These are phyloP conservation scores for Hyposoter dolosus DNA, from an alignment of 2,888 invertebrate genomes.

Conservation along the genomic window DNA sequence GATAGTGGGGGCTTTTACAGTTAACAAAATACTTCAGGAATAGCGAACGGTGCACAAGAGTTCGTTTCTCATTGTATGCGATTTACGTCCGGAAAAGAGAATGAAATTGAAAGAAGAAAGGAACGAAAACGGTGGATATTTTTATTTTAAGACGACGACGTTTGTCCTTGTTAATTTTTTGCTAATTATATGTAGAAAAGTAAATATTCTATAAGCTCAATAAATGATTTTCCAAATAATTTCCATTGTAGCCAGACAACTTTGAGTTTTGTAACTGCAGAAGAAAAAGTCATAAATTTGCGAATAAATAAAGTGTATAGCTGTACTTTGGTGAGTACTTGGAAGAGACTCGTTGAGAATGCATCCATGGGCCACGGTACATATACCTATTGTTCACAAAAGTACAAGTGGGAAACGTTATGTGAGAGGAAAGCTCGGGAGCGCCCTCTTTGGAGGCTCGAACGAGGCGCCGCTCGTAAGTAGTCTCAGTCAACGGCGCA, in stretches of 20 bases:
- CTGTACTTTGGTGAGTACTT: neutral
- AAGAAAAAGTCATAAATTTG: neutral
- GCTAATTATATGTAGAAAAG: too few species aligned
- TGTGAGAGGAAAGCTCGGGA: constrained; percentile 58
- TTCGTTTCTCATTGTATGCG: neutral
- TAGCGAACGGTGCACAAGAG: neutral
- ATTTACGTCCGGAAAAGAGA: neutral
- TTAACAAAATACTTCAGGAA: neutral
- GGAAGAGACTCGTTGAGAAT: neutral
- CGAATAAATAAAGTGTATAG: neutral
- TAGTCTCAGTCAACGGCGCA: constrained; percentile 74
- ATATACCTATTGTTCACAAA: constrained; percentile 41
- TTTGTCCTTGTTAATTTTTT: neutral
- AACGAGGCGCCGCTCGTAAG: constrained; percentile 62
- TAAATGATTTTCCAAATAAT: neutral
- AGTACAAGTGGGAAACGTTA: constrained; percentile 78
- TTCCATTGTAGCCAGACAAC: neutral
- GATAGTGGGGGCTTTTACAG: neutral
- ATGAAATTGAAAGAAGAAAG: neutral
- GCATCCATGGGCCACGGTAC: constrained; percentile 20
- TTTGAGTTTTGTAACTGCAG: neutral
- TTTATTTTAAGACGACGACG: neutral
- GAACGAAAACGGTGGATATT: neutral
- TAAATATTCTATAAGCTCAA: neutral
- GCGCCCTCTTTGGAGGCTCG: constrained; percentile 42